These are phyloP conservation scores for Myocastor coypus DNA, from an alignment of 2,113 vertebrate species.

Conservation along the genomic window DNA sequence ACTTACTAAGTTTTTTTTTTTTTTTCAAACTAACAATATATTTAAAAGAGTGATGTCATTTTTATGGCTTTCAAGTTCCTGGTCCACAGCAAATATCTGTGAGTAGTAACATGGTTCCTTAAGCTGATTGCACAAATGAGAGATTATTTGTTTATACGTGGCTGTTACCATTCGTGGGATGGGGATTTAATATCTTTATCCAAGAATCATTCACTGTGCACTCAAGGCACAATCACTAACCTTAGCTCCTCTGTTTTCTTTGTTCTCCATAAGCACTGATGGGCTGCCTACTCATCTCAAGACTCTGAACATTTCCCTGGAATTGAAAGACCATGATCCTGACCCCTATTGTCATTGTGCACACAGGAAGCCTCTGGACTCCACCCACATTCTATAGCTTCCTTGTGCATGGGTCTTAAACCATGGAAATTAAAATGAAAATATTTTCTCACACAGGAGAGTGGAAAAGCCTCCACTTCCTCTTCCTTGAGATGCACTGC, in stretches of 20 bases:
- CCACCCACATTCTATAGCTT: too few relatives aligned
- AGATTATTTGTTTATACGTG: not conserved
- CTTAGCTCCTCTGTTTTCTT: not conserved
- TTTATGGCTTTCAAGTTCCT: rapidly evolving
- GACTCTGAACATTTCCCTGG: too few relatives aligned
- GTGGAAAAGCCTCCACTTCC: not conserved
- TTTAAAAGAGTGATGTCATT: too few relatives aligned
- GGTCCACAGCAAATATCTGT: not conserved
- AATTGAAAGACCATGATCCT: not conserved
- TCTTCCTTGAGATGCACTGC: too few relatives aligned
- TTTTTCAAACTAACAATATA: too few relatives aligned
- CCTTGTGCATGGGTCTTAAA: too few relatives aligned
- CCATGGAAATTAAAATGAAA: too few relatives aligned
- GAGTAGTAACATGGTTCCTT: not conserved
- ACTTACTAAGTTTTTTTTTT: too few relatives aligned
- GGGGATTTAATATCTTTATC: not conserved
- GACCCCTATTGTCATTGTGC: not conserved
- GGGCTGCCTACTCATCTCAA: too few relatives aligned
- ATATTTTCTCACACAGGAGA: not conserved
- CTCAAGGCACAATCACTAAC: not conserved
- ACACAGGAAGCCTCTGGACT: not conserved
- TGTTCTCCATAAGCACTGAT: not conserved
- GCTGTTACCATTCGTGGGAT: not conserved
- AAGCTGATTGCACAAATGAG: not conserved
- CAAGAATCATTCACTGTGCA: not conserved